Base-by-base conservation (phyloP, 1,140 invertebrate genomes). In the Chrysomallon squamiferum region DNA sequence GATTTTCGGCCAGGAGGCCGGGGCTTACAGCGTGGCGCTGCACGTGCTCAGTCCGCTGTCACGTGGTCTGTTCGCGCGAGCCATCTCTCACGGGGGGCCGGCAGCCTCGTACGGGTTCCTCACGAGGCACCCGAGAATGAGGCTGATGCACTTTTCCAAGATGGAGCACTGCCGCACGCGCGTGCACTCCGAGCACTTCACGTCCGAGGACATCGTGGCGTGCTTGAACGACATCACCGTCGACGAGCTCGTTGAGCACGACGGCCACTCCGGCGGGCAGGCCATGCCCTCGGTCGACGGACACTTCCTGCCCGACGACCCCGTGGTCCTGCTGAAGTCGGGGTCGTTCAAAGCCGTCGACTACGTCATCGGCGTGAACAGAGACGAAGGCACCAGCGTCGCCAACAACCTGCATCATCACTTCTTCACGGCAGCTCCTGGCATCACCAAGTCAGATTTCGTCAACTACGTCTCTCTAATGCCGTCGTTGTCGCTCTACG, bases 1-100 rank as follows among this genome's bases (percentile, higher is more conserved):
- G 1, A 86, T 99, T 18, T 97, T 98, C 80, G 96, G 96, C 15
- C 96, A 99, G 86, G 95, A 93, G 68, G 95, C 96, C n/a, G 96
- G 97, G 9, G 95, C 95, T 1, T 95, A 94, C 11, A 94, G 94
- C 41, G 93, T 98, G 2, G 93, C 93, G 22, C 88, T 98, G 76
- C 96, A 98, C 87, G 88, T 98, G 56, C 86, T 99, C 4, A 96
- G 94, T 11, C 94, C 95, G 1, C 87, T 96, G 25, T 89, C 86
- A 73, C 87, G 93, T 69, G 91, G 94, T 75, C 89, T 97, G 47
- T 98, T 98, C 87, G 91, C 91, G 66, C 93, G 95, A 66, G 89
- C 87, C 6, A 89, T 90, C 22, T 69, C 90, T 68, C 88, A 91
- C 76, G 89, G 88, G 65, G 90, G 88, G 2, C 78, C 85, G 9